Evolutionary conservation across 2,888 invertebrate species (phyloP).

Genomic region (Micoletzkya japonica): DNA sequence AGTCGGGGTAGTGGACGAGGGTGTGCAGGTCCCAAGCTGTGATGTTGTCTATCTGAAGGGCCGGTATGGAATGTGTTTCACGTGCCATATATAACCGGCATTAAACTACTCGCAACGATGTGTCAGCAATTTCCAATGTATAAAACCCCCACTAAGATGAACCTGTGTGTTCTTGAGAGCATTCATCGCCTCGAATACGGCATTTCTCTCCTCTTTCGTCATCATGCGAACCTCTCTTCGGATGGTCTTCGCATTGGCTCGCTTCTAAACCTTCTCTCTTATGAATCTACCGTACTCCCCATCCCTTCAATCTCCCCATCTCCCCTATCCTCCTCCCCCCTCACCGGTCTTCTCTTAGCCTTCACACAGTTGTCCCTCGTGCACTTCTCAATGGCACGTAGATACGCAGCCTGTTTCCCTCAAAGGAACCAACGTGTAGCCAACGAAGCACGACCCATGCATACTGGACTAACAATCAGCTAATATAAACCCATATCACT

Average conservation of each 20-base stretch:
- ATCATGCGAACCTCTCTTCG: constrained; percentile 56
- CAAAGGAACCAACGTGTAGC: constrained; percentile 7
- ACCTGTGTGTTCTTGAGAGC: constrained; percentile 41
- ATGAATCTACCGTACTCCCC: neutral
- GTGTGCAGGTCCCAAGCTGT: constrained; percentile 61
- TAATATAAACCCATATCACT: too few species aligned
- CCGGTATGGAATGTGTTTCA: too few species aligned
- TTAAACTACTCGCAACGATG: too few species aligned
- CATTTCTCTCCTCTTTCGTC: constrained; percentile 41
- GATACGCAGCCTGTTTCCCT: constrained; percentile 46
- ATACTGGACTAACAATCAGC: constrained; percentile 10
- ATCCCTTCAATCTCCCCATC: neutral
- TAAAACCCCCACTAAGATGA: neutral
- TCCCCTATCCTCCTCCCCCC: neutral
- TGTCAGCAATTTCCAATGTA: too few species aligned
- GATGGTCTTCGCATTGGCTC: constrained; percentile 39
- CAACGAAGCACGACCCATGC: neutral
- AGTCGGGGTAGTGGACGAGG: constrained; percentile 60
- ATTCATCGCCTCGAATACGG: constrained; percentile 55
- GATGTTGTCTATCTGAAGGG: constrained; percentile 52
- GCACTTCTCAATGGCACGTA: constrained; percentile 44
- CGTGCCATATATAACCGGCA: too few species aligned
- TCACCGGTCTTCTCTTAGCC: constrained; percentile 39
- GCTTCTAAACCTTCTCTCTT: constrained; percentile 29
- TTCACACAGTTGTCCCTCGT: constrained; percentile 46